Evolutionary conservation across 2,888 invertebrate species (phyloP), one percentile per base, ranked within the genome.

Genomic region (Drosophila sordidula): DNA sequence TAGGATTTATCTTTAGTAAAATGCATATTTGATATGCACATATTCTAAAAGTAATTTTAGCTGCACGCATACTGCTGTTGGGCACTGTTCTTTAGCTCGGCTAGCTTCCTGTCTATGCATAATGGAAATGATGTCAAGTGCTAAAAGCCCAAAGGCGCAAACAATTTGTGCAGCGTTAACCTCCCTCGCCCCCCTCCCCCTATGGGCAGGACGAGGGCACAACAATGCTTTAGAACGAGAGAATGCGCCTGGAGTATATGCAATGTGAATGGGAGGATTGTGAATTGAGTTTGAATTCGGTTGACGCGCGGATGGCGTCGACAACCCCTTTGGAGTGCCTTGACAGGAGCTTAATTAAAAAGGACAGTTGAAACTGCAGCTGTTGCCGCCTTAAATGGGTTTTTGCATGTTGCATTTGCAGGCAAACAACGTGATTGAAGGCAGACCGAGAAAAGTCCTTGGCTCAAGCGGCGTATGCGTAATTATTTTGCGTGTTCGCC

Each of bases 81-180:
- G 29, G 14, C 70, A 64, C 38, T 75, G 75, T 64, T 2, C 45
- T 25, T 14, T 11, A 26, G 29, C 44, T 41, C 45, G 42, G 39
- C 47, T 38, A 39, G 65, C 63, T 83, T 56, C 62, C 66, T 70
- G 70, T 73, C 55, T 55, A 55, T 61, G 51, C 71, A 76, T 62
- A 65, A 62, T 58, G 55, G 22, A 58, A 84, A 84, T 62, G 70
- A 80, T 87, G 87, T 84, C 87, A 81, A 84, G 81, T 77, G 84
- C 29, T 83, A 64, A 58, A 74, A 68, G 62, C 68, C 58, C 34
- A 47, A 52, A 61, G 63, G 69, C 57, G 55, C 52, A 59, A 49
- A 41, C 55, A 41, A 55, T 51, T 50, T 29, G 44, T 42, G 44
- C 47, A 52, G 29, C 29, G 29, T 18, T 18, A 18, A 18, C 18